Conservation (phyloP, 2,113 vertebrate species). For the Leptosomus discolor region DNA sequence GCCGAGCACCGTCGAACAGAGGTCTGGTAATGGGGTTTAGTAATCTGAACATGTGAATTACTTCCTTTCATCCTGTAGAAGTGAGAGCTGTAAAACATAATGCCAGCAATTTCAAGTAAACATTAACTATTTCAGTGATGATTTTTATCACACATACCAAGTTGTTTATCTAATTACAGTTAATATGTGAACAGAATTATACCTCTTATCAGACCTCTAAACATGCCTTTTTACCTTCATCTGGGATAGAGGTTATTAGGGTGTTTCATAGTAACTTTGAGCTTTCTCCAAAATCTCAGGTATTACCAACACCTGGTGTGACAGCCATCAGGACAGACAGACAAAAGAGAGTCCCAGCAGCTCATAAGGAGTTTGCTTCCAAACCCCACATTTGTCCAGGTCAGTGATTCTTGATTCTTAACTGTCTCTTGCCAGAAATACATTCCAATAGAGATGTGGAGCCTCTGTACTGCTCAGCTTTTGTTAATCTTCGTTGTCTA, state of each 20-base stretch:
- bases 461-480: neutral
- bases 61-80: neutral
- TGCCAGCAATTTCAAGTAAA: conserved; percentile 21
- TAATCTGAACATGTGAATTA: neutral
- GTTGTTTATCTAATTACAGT: conserved; percentile 11
- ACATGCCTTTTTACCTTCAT: neutral
- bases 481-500: neutral
- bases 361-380: neutral
- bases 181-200: conserved; percentile 2
- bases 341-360: neutral
- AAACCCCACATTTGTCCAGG: neutral
- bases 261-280: neutral
- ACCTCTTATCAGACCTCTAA: neutral
- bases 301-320: neutral
- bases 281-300: neutral
- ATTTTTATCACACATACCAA: neutral
- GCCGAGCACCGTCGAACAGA: neutral
- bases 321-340: neutral
- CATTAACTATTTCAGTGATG: conserved; percentile 4
- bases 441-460: neutral
- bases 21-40: neutral
- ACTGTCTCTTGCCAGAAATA: neutral
- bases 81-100: conserved; percentile 30
- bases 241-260: neutral
- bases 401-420: neutral